Conservation (phyloP, 2,113 vertebrate genomes). For the Aptenodytes forsteri region DNA sequence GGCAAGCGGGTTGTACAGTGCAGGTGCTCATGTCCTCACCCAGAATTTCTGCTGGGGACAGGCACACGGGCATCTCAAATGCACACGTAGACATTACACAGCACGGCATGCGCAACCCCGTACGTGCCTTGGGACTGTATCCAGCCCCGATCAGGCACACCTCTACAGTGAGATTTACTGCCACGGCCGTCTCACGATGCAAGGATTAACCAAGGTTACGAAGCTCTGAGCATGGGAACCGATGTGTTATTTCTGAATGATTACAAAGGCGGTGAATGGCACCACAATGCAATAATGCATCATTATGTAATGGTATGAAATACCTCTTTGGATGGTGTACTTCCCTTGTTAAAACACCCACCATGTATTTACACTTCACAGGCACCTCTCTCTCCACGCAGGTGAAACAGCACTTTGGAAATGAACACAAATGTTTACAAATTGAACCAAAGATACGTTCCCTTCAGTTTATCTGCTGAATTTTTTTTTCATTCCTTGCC, state of each 20-base stretch:
- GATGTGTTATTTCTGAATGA: fast-evolving
- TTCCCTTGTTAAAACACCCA: not conserved
- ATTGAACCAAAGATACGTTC: not conserved
- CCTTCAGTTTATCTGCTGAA: not conserved
- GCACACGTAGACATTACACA: not conserved
- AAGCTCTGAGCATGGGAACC: not conserved
- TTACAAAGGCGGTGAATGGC: not conserved
- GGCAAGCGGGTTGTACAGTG: not conserved
- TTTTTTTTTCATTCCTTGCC: not conserved
- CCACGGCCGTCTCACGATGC: fast-evolving
- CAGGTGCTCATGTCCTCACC: not conserved
- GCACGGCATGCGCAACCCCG: fast-evolving
- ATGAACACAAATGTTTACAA: not conserved
- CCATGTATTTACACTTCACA: not conserved
- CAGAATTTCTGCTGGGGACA: not conserved
- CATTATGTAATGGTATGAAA: not conserved
- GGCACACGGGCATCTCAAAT: not conserved
- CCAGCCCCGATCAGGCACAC: not conserved
- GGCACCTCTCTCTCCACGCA: not conserved
- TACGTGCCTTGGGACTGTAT: not conserved
- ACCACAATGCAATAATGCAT: not conserved
- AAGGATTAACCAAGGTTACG: not conserved
- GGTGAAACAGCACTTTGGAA: not conserved
- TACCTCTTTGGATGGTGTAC: not conserved
- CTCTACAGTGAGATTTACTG: not conserved